phyloP scores from a whole-genome alignment of 2,113 vertebrate genomes.

The Eupsittula cactorum region DNA sequence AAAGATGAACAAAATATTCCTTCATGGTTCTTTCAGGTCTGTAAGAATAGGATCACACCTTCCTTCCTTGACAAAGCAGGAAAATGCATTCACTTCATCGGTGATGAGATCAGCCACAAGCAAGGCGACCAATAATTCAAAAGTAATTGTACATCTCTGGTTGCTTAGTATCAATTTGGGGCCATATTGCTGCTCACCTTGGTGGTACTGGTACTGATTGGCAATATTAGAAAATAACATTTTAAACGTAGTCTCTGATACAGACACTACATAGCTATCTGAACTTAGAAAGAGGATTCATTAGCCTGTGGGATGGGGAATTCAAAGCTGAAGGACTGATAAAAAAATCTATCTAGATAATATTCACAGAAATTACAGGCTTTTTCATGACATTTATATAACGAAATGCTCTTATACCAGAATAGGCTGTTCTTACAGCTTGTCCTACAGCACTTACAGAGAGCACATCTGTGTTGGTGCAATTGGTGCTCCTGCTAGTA shows the following conservation, averaged over 20 bases:
- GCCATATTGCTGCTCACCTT: background rate
- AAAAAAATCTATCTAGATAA: background rate
- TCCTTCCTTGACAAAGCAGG: background rate
- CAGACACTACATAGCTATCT: background rate
- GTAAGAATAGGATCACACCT: background rate
- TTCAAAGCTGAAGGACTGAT: slow-evolving; percentile 16
- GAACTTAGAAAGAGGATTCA: background rate
- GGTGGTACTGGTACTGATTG: background rate
- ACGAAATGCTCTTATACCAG: background rate
- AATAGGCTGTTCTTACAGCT: background rate
- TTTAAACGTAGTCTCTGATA: background rate
- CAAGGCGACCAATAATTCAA: background rate
- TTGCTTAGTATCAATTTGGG: background rate
- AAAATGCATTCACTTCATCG: background rate
- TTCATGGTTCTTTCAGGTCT: background rate
- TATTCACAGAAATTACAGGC: background rate
- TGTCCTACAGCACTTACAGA: background rate
- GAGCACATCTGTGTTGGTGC: background rate
- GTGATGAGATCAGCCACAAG: background rate
- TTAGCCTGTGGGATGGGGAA: background rate
- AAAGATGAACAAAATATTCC: background rate
- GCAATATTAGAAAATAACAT: background rate
- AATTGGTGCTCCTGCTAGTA: background rate
- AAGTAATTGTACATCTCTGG: background rate
- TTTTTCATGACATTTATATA: background rate